These are phyloP conservation scores for Unio pictorum DNA, from an alignment of 2,888 invertebrate genomes.

Conservation along the genomic window DNA sequence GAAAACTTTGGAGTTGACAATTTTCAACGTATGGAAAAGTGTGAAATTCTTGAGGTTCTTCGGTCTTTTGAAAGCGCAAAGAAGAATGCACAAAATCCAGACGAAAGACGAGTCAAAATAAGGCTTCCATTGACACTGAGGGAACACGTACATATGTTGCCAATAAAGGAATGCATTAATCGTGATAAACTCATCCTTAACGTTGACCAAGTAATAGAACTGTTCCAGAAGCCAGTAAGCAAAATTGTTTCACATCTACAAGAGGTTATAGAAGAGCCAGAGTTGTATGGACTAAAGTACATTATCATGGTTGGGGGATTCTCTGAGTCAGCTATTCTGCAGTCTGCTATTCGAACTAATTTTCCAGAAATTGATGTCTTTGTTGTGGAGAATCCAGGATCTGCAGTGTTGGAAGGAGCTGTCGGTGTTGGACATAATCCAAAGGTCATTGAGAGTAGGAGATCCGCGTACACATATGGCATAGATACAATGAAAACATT, in stretches of 20 bases:
- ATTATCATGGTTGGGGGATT: constrained; percentile 16
- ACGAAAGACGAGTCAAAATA: constrained; percentile 5
- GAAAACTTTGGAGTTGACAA: neutral
- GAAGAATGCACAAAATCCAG: constrained; percentile 9
- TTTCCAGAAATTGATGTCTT: constrained; percentile 4
- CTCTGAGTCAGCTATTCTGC: constrained; percentile 11
- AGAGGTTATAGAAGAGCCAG: neutral
- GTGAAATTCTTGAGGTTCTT: constrained; percentile 7
- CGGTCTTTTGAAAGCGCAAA: constrained; percentile 13
- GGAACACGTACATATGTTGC: neutral
- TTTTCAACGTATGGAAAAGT: neutral
- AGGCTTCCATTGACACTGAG: constrained; percentile 8
- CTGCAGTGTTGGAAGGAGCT: constrained; percentile 13
- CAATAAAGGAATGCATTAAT: neutral
- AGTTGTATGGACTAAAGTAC: neutral
- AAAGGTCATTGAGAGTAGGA: neutral
- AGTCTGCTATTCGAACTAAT: constrained; percentile 1
- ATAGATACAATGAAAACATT: neutral
- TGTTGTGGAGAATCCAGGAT: constrained; percentile 4
- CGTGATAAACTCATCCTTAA: constrained; percentile 18
- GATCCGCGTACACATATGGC: constrained; percentile 9
- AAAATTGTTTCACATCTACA: constrained; percentile 9
- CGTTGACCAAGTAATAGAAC: neutral
- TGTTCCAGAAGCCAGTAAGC: constrained; percentile 1
- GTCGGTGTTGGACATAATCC: constrained; percentile 6